Conservation (phyloP, 2,113 vertebrate genomes). For the Eolophus roseicapilla region DNA sequence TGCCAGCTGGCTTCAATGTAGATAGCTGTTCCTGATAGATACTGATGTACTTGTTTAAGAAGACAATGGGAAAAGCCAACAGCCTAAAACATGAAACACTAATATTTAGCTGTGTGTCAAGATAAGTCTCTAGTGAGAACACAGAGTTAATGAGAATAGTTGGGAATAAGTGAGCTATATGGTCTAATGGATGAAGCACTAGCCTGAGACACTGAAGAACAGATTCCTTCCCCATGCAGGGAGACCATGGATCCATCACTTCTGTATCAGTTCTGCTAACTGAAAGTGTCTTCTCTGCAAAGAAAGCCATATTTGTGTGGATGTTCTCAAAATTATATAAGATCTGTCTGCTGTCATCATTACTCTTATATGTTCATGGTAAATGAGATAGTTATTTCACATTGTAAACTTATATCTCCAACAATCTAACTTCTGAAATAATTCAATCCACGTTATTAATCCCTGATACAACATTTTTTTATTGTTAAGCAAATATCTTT, state of each 20-base stretch:
- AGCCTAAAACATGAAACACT: not conserved
- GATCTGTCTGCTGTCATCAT: not conserved
- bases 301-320: not conserved
- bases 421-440: not conserved
- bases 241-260: not conserved
- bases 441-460: no score
- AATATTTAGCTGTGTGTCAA: not conserved
- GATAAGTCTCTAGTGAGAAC: not conserved
- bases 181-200: not conserved
- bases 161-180: not conserved
- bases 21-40: not conserved
- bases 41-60: not conserved
- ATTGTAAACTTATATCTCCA: not conserved
- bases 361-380: not conserved
- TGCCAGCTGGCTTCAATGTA: not conserved
- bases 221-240: not conserved
- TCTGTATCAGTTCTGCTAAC: not conserved
- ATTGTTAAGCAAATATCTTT: not conserved
- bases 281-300: not conserved
- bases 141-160: not conserved
- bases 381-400: not conserved
- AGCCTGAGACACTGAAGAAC: not conserved
- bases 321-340: not conserved
- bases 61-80: not conserved
- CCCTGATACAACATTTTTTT: not conserved